Base-by-base conservation (phyloP, 1,140 invertebrate genomes). In the Cydia amplana region DNA sequence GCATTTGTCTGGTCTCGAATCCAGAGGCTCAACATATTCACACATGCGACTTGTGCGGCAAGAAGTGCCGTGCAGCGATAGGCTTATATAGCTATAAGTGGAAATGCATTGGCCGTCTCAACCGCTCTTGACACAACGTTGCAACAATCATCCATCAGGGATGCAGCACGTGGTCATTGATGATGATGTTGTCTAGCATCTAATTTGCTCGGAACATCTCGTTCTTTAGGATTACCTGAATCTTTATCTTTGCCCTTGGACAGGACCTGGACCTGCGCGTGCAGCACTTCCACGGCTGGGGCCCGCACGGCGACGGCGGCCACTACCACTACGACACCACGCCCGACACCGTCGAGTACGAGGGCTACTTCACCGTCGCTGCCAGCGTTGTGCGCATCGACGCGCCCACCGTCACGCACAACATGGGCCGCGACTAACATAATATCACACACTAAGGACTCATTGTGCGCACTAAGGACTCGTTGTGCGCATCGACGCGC, bases 321-420 rank as follows among this genome's bases (percentile, higher is more conserved):
- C 98, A 99, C 94, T 99, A 99, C 93, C 98, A 99, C 91, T 96
- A 96, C 87, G 98, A 99, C 92, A 97, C 96, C 6, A 97, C 97
- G 23, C 98, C 98, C 0, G 95, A 96, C 16, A 94, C 90, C 32
- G 97, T 96, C 1, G 95, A 97, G 86, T 99, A 98, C 90, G 92
- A 97, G 78, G 98, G 96, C 0, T 99, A 98, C 89, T 98, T 98
- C 85, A 96, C 95, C 83, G 81, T 97, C 23, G 97, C 95, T 28
- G 94, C 96, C 83, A 93, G 89, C 74, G 93, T 99, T 36, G 95
- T 96, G 81, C 94, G 98, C 74, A 92, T 99, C 70, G 98, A 99
- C 93, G 94, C 95, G 80, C 98, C 98, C 0, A 20, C 83, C 25
- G 88, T 82, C 65, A 93, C 94, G 25, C 94, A 94, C 84, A 82